Evolutionary conservation across 2,797 vertebrate species (phyloP), one percentile per base, ranked within the genome.

Genomic region (Artibeus lituratus): DNA sequence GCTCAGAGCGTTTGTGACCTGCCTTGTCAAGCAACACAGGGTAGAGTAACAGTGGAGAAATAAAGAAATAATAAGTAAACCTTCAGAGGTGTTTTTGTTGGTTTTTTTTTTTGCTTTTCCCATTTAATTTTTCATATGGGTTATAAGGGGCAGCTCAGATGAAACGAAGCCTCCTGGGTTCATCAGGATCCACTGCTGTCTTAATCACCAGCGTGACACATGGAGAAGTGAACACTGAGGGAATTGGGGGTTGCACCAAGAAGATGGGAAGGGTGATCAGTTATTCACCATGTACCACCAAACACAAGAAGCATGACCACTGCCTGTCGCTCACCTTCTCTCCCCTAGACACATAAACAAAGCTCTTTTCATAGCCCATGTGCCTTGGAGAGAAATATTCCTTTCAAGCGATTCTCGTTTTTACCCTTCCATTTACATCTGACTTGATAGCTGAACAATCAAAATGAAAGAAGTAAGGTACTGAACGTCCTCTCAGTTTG

Each of bases 271-370:
- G 70, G 87, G 37, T 91, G 97, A 98, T 98, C 98, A 98, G 96
- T 98, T 98, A 98, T 98, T 98, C 98, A 98, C 98, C 92, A 94
- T 97, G 98, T 0, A 35, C 97, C 77, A 97, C 95, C 96, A 94
- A 62, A 90, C 95, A 96, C 96, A 93, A 96, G 97, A 93, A 94
- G 92, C 88, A 62, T 78, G 97, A 97, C 96, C 95, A 85, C 47
- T 6, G 53, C 90, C 87, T 70, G 69, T 90, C 95, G 93, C 90
- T 90, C 26, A 7, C 44, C 42, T 81, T 81, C 74, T 92, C 55
- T 89, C 57, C 39, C 72, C 57, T 16, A 49, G 22, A 39, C 86
- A 91, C 76, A 92, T 22, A 94, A 87, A 93, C 72, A 96, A 84
- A 91, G 83, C 78, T 92, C 62, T 47, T 77, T 86, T 39, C 5